phyloP scores from a whole-genome alignment of 2,113 vertebrate species.

The Osmerus eperlanus region DNA sequence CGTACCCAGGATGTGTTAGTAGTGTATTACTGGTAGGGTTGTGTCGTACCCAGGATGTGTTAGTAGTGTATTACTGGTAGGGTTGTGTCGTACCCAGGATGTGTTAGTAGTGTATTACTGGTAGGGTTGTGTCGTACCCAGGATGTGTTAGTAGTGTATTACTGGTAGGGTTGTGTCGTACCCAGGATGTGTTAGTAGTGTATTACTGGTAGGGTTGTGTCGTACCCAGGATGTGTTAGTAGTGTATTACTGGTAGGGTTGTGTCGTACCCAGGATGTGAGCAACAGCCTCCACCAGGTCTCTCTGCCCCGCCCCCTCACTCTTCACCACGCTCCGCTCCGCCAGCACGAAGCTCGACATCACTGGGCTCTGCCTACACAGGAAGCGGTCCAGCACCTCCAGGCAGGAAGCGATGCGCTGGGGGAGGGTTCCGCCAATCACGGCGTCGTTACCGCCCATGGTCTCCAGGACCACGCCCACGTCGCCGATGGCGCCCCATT shows the following conservation, averaged over 20 bases:
- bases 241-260: not conserved
- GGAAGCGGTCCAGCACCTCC: conserved; percentile 88
- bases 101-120: conserved; percentile 51
- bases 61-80: not conserved
- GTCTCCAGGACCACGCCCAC: conserved; percentile 87
- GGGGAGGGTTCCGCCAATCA: conserved; percentile 85
- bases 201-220: too few relatives aligned
- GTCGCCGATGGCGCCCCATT: conserved; percentile 95
- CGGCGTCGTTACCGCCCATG: conserved; percentile 77
- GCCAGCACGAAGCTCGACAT: conserved; percentile 94
- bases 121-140: too few relatives aligned
- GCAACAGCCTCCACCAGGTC: conserved; percentile 85
- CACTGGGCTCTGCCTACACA: conserved; percentile 81
- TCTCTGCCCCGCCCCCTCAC: conserved; percentile 61
- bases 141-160: conserved; percentile 69
- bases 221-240: conserved; percentile 85
- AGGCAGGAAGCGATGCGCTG: conserved; percentile 90
- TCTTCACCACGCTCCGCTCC: conserved; percentile 68
- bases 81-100: conserved; percentile 94
- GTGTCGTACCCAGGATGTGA: conserved; percentile 85
- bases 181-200: conserved; percentile 80
- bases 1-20: conserved; percentile 84
- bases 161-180: too few relatives aligned
- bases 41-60: conserved; percentile 91
- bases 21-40: too few relatives aligned